These are phyloP conservation scores for Epinotia bilunana DNA, from an alignment of 2,888 invertebrate genomes.

Conservation along the genomic window DNA sequence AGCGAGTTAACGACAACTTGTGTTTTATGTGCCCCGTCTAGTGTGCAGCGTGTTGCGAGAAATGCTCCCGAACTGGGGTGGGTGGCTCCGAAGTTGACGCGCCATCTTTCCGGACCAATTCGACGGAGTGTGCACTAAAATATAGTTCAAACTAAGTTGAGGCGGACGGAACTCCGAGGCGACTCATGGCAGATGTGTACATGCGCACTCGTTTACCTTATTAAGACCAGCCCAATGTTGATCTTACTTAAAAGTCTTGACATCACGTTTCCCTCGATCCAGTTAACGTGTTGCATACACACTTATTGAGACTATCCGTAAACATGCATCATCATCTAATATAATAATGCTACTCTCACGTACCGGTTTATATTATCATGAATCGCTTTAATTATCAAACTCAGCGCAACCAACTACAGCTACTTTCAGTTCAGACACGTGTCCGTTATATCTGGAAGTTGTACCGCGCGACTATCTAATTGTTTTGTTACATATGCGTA, in stretches of 20 bases:
- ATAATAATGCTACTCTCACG: slow-evolving; percentile 10
- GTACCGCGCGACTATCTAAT: slow-evolving; percentile 23
- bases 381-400: slow-evolving; percentile 50
- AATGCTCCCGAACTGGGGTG: slow-evolving; percentile 55
- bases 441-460: slow-evolving; percentile 35
- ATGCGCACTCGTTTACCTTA: slow-evolving; percentile 32
- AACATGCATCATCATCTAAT: slow-evolving; percentile 28
- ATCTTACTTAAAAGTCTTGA: not conserved
- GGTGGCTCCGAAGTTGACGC: slow-evolving; percentile 49
- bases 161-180: slow-evolving; percentile 57
- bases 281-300: not conserved
- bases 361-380: slow-evolving; percentile 23
- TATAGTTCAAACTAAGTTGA: slow-evolving; percentile 73
- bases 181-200: slow-evolving; percentile 49
- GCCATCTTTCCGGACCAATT: slow-evolving; percentile 66
- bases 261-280: not conserved
- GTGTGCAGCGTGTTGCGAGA: slow-evolving; percentile 59
- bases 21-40: slow-evolving; percentile 62
- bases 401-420: slow-evolving; percentile 55
- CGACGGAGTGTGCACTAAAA: slow-evolving; percentile 66
- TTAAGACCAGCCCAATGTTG: slow-evolving; percentile 1
- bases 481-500: slow-evolving; percentile 18
- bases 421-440: slow-evolving; percentile 46
- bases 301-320: slow-evolving; percentile 9
- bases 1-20: slow-evolving; percentile 61